These are phyloP conservation scores for Crotalus horridus DNA, from an alignment of 2,113 vertebrate genomes.

Conservation along the genomic window DNA sequence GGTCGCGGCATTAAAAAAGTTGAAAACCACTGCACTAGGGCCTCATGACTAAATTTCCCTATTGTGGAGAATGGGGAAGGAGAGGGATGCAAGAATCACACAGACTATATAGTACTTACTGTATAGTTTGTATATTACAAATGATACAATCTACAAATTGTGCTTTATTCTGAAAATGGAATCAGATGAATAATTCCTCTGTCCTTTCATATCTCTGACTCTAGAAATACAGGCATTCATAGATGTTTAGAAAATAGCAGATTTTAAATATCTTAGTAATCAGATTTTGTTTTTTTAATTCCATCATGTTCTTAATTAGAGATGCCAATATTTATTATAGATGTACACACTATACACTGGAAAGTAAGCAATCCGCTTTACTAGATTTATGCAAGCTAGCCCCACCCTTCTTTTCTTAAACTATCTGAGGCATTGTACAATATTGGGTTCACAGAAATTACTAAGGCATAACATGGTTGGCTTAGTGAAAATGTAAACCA, in stretches of 20 bases:
- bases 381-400: neutral
- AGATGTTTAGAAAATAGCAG: neutral
- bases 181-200: neutral
- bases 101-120: neutral
- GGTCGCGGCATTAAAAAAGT: no score
- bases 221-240: neutral
- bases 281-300: neutral
- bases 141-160: neutral
- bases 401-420: neutral
- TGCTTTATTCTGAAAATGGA: conserved; percentile 23
- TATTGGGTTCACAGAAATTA: neutral
- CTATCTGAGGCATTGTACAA: neutral
- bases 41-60: neutral
- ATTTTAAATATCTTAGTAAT: neutral
- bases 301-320: neutral
- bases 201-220: neutral
- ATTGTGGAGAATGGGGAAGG: neutral
- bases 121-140: neutral
- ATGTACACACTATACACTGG: neutral
- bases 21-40: neutral
- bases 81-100: neutral
- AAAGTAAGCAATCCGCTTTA: neutral
- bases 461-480: neutral
- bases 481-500: neutral
- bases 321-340: neutral